phyloP scores from a whole-genome alignment of 2,113 vertebrate species.

The Tachysurus vachellii region DNA sequence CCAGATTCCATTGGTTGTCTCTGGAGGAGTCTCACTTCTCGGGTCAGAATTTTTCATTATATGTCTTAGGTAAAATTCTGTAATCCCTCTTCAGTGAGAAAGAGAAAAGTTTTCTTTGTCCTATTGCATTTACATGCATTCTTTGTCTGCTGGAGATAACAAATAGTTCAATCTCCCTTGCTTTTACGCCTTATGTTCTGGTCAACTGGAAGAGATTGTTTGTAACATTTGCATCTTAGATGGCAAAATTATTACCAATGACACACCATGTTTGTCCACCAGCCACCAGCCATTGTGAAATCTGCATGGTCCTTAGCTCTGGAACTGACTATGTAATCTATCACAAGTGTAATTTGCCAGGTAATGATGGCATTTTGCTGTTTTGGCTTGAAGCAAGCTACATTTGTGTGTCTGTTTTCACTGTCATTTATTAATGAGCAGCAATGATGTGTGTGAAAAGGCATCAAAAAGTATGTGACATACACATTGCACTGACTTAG shows the following conservation, averaged over 20 bases:
- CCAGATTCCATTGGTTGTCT: not conserved
- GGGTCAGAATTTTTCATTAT: conserved; percentile 32
- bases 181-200: not conserved
- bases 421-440: not conserved
- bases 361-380: not conserved
- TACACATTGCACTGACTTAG: not conserved
- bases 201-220: not conserved
- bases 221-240: not conserved
- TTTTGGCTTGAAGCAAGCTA: not conserved
- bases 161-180: not conserved
- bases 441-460: not conserved
- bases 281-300: too few species aligned
- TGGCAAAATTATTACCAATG: not conserved
- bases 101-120: not conserved
- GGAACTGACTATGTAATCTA: not conserved
- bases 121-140: not conserved
- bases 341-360: not conserved
- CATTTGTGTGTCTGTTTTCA: conserved; percentile 3
- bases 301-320: not conserved
- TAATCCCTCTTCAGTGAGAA: conserved; percentile 11
- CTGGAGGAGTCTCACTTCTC: conserved; percentile 35
- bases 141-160: not conserved
- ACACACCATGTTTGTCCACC: not conserved
- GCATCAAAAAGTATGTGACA: not conserved
- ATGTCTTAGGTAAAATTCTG: conserved; percentile 18